Evolutionary conservation across 2,113 vertebrate species (phyloP), one percentile per base, ranked within the genome.

Genomic region (Cinclus mexicanus): DNA sequence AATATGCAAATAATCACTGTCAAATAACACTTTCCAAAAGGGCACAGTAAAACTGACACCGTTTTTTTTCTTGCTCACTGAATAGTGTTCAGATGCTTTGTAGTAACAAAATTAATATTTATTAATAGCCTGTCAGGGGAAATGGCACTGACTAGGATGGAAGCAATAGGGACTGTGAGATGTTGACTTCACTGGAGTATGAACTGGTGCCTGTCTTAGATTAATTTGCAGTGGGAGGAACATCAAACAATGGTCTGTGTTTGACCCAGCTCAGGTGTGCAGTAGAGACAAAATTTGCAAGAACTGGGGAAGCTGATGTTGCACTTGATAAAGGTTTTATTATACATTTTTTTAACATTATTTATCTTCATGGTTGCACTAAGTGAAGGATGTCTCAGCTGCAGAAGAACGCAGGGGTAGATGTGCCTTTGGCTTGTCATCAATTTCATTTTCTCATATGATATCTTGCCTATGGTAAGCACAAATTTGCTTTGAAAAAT

Each of bases 41-140:
- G 89, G 19, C 46, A 90, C 37, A 26, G 65, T 65, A 37, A 50
- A 81, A 71, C 61, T 95, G 75, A 76, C 39, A 74, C 16, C 39
- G 8, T 50, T 21, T 86, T 82, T 87, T 90, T 68, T 65, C 18
- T 87, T 93, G 52, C 41, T 84, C 19, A 39, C 33, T 80, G 89
- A 92, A 21, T 81, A 71, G 25, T 77, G 85, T 94, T 93, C 71
- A 93, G 56, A 80, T 57, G 7, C 14, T 22, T 89, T 85, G 13
- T 76, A 65, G 52, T 92, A 87, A 95, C 39, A 35, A 91, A 96
- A 94, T 94, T 87, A 91, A 75, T 95, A 50, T 82, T 93, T 89
- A 56, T 97, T 91, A 97, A 57, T 84, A 72, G 47, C 33, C 13
- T 94, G 44, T 79, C 87, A 93, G 83, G 52, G 80, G 76, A 63